Base-by-base conservation (phyloP, 2,888 invertebrate species). In the Andrena bicolor region DNA sequence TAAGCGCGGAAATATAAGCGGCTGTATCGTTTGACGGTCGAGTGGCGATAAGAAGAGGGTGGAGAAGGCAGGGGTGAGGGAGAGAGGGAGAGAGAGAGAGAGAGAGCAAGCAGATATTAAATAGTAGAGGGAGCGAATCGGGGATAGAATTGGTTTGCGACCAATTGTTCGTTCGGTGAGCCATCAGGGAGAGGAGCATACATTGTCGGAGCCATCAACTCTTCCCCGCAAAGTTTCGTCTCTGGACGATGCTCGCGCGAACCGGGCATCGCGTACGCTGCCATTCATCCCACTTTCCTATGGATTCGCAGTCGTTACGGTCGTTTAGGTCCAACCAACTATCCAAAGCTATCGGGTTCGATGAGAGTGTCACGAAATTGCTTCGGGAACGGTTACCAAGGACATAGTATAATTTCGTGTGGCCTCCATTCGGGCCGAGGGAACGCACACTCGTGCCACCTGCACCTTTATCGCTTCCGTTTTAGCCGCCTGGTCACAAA, bases 101-200 rank as follows among this genome's bases (percentile, higher is more conserved):
- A 64, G 20, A 51, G n/a, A 49, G 49, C n/a, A 5, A 8, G 51
- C 13, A 41, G 41, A 41, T 13, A 41, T 41, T 41, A 41, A 41
- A 20, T 2, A 8, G 20, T 20, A 51, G 23, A 23, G 23, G 1
- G 10, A 56, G 56, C 56, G 26, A 56, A 4, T 35, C 49, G 28
- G 74, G 84, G 66, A 69, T 60, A 75, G 76, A 80, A 84, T 85
- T 76, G 86, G 82, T 80, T 82, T 68, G 80, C 80, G 82, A 84
- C 76, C 75, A 82, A 58, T 61, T 60, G 68, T 16, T 35, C 63
- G 61, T 77, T 71, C 23, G 68, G 32, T 10, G 10, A 56, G 10
- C 23, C 23, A 56, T 4, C 10, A 4, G 4, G 10, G 1, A 20
- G 4, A 20, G 56, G 10, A 51, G 20, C 51, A 6, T 20, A 6